Conservation (phyloP, 2,113 vertebrate species). For the Heterocephalus glaber region DNA sequence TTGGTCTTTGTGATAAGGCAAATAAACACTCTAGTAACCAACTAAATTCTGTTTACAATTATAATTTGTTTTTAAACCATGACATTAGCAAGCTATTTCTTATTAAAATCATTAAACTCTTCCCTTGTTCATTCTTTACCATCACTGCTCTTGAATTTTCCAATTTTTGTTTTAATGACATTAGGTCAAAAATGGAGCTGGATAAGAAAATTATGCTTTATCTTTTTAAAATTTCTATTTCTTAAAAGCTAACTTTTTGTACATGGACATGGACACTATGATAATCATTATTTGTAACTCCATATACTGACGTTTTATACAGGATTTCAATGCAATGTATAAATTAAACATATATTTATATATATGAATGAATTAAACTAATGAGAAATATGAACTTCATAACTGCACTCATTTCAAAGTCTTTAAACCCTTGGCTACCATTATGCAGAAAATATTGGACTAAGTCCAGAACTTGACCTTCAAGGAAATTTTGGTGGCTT, state of each 20-base stretch:
- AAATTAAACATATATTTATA: not conserved
- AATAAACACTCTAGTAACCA: slow-evolving; percentile 2
- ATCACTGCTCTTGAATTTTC: not conserved
- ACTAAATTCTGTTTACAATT: not conserved
- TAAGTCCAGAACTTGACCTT: not conserved
- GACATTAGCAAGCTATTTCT: slow-evolving; percentile 19
- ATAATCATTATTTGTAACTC: not conserved
- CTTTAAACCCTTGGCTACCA: not conserved
- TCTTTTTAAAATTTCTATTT: not conserved
- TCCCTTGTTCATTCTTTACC: not conserved
- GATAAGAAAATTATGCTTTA: not conserved
- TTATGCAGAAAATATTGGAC: not conserved
- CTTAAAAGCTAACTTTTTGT: not conserved
- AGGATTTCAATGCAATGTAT: not conserved
- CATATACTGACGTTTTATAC: not conserved
- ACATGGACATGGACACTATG: not conserved
- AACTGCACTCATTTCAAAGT: not conserved
- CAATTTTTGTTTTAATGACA: slow-evolving; percentile 30
- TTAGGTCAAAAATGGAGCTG: not conserved
- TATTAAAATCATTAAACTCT: slow-evolving; percentile 34
- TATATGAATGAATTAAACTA: not conserved
- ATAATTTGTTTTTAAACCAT: slow-evolving; percentile 36
- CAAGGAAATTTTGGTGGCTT: not conserved
- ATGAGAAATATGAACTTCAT: not conserved
- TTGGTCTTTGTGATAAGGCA: not conserved